Conservation (phyloP, 2,113 vertebrate genomes). For the Narcine bancroftii region DNA sequence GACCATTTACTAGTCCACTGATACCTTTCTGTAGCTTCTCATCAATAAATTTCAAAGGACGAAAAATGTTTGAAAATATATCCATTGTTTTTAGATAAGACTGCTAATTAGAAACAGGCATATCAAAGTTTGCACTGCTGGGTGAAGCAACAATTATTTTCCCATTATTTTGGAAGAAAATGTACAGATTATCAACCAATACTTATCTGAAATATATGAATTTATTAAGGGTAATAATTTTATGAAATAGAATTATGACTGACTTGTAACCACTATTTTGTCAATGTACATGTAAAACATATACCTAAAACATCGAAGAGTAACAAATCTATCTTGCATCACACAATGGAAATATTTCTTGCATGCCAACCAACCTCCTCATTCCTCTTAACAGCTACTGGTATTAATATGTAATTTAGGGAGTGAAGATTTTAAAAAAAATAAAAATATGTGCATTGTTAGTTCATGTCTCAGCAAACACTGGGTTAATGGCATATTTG, state of each 20-base stretch:
- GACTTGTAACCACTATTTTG: not conserved
- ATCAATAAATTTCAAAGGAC: not conserved
- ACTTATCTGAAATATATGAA: not conserved
- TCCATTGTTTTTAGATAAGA: no score
- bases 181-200: not conserved
- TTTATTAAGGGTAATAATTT: not conserved
- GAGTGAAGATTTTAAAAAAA: no score
- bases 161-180: not conserved
- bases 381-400: not conserved
- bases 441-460: not conserved
- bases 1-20: not conserved
- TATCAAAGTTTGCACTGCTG: not conserved
- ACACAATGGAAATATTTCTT: not conserved
- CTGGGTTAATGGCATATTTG: constrained; percentile 1
- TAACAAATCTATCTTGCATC: not conserved
- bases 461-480: constrained; percentile 18
- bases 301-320: not conserved
- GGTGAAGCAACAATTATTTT: not conserved
- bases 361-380: not conserved
- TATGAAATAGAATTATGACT: not conserved
- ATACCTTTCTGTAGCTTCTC: not conserved
- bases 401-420: not conserved
- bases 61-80: not conserved
- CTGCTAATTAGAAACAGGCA: not conserved
- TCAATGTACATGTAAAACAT: not conserved